A percentile compares a stretch with the other conserved stretches of the same genome.
Conservation (phyloP, 2,888 invertebrate genomes). For the Microplitis manilae region DNA sequence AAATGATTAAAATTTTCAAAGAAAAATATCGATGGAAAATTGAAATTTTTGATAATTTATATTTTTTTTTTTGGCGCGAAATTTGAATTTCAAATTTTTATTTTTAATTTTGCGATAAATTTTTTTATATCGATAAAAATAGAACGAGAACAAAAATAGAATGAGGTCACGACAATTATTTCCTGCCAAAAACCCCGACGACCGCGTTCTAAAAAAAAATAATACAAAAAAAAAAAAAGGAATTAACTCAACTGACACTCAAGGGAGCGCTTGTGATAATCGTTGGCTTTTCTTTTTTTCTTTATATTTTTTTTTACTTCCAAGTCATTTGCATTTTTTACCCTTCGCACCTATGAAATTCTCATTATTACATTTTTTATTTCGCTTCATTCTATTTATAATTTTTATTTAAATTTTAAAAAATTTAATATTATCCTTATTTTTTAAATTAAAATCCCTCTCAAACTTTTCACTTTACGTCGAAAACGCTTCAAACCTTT, state of each 20-base stretch:
- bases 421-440: too few species aligned
- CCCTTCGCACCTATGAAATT: not conserved
- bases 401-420: not conserved
- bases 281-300: not conserved
- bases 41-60: too few species aligned
- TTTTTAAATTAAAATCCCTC: too few species aligned
- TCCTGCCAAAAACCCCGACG: conserved; percentile 18
- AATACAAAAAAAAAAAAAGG: not conserved
- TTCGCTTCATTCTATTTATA: not conserved
- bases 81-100: not conserved
- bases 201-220: conserved; percentile 25
- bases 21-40: too few species aligned
- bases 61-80: too few species aligned
- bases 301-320: not conserved
- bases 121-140: not conserved
- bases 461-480: too few species aligned
- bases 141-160: conserved; percentile 26
- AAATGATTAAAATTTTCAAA: too few species aligned
- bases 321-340: not conserved
- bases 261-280: not conserved
- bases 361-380: not conserved
- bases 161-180: conserved; percentile 42
- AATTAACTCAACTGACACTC: not conserved
- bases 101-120: not conserved
- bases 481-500: too few species aligned